Evolutionary conservation across 2,888 invertebrate genomes (phyloP).

Genomic region (Trilocha varians): DNA sequence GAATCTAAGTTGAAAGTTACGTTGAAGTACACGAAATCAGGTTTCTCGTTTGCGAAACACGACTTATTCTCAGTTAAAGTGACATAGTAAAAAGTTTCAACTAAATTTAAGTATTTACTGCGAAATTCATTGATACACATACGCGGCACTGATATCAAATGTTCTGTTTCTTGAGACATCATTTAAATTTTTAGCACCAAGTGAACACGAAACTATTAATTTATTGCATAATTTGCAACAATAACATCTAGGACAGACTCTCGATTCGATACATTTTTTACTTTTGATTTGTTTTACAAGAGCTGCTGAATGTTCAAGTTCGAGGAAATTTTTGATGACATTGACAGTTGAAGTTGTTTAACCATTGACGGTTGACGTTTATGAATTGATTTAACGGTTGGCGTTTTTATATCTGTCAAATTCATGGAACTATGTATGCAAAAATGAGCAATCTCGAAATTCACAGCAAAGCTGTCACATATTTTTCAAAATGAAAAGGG

Average conservation of each 20-base stretch:
- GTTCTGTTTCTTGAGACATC: slow-evolving; percentile 61
- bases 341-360: slow-evolving; percentile 5
- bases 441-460: too few relatives aligned
- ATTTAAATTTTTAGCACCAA: slow-evolving; percentile 31
- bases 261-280: slow-evolving; percentile 20
- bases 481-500: too few relatives aligned
- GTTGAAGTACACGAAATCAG: slow-evolving; percentile 56
- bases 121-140: slow-evolving; percentile 57
- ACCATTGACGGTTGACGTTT: too few relatives aligned
- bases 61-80: slow-evolving; percentile 57
- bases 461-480: too few relatives aligned
- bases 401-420: too few relatives aligned
- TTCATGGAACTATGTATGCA: too few relatives aligned
- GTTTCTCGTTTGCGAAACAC: slow-evolving; percentile 39
- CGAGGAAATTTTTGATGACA: too few relatives aligned
- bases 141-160: slow-evolving; percentile 57
- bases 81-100: slow-evolving; percentile 69
- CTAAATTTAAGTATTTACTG: slow-evolving; percentile 59
- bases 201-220: slow-evolving; percentile 35
- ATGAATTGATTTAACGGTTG: too few relatives aligned
- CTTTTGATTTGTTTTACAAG: too few relatives aligned
- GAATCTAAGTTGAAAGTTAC: slow-evolving; percentile 59
- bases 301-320: too few relatives aligned
- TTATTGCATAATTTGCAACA: slow-evolving; percentile 53
- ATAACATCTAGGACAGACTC: slow-evolving; percentile 36